A percentile compares a stretch with the other conserved stretches of the same genome.
Evolutionary conservation across 2,113 vertebrate species (phyloP).

Genomic region (Erpornis zantholeuca): DNA sequence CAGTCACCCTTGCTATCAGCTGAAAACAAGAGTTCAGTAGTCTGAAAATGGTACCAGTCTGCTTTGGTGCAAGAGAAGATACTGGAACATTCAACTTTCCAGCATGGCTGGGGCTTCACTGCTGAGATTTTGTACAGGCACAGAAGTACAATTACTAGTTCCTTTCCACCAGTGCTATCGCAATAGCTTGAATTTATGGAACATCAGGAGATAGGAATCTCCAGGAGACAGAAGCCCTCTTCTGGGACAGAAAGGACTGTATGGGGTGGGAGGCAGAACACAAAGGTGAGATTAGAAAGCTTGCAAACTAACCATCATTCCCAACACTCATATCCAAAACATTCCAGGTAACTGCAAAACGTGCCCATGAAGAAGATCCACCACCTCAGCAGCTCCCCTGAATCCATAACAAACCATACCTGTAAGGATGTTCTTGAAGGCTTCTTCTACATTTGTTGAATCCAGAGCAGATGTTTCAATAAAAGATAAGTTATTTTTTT

Average conservation of each 20-base stretch:
- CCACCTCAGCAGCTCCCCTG: not conserved
- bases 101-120: not conserved
- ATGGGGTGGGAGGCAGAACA: not conserved
- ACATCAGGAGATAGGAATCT: not conserved
- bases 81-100: not conserved
- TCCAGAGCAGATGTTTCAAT: conserved; percentile 98
- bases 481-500: conserved; percentile 97
- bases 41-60: not conserved
- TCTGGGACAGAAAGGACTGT: not conserved
- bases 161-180: not conserved
- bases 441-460: conserved; percentile 97
- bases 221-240: not conserved
- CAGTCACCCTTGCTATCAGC: not conserved
- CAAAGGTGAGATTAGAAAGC: not conserved
- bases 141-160: not conserved
- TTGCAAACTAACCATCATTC: not conserved
- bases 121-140: not conserved
- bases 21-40: not conserved
- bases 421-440: conserved; percentile 97
- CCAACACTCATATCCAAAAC: not conserved
- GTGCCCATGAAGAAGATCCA: not conserved
- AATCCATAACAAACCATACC: conserved; percentile 65
- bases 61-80: not conserved
- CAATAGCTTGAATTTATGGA: not conserved
- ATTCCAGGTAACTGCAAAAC: not conserved